Evolutionary conservation across 2,113 vertebrate genomes (phyloP).

Genomic region (Calidris pugnax): DNA sequence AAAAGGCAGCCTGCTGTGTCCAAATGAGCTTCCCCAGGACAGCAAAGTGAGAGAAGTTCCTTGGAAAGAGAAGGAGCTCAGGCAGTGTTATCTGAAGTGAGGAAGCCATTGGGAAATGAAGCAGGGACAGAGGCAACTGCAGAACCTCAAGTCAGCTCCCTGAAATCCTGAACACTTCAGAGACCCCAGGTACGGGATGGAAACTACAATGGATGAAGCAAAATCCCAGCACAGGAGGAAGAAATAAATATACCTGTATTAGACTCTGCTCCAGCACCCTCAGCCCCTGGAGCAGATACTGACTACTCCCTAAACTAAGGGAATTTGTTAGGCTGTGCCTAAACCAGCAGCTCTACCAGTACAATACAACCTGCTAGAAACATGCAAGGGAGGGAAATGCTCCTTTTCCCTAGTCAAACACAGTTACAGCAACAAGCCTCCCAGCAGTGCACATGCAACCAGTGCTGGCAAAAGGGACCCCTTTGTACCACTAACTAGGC

Average conservation of each 20-base stretch:
- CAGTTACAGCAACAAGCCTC: neutral
- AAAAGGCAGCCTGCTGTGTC: neutral
- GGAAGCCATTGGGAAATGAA: neutral
- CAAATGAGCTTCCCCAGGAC: neutral
- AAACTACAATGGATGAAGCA: rapidly evolving
- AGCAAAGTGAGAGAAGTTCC: neutral
- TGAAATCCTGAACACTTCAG: neutral
- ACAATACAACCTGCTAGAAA: neutral
- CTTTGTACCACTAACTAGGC: neutral
- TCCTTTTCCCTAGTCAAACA: neutral
- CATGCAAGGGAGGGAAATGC: neutral
- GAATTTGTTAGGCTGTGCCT: neutral
- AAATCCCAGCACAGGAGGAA: neutral
- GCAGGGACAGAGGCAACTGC: neutral
- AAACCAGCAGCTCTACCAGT: neutral
- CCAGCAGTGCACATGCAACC: neutral
- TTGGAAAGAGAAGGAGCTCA: neutral
- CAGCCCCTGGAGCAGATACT: neutral
- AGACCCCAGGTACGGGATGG: rapidly evolving
- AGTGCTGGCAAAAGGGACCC: neutral
- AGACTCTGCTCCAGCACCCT: neutral
- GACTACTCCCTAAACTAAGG: rapidly evolving
- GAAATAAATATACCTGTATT: neutral
- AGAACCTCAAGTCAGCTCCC: neutral
- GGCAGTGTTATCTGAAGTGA: rapidly evolving